Base-by-base conservation (phyloP, 2,888 invertebrate genomes). In the Chrysotoxum bicinctum region DNA sequence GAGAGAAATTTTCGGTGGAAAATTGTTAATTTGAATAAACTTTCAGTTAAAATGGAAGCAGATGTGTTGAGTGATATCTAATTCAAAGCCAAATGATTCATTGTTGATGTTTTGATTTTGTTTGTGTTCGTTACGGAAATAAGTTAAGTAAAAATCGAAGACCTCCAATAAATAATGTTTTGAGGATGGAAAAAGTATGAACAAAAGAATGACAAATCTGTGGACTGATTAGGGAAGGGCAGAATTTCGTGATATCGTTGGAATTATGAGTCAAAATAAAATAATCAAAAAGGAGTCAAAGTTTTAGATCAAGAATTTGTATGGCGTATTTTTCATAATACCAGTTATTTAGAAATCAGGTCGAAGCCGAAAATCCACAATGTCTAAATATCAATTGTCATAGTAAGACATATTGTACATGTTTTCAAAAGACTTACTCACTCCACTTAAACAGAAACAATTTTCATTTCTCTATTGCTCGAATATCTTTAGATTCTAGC, bases 41-140 rank as follows among this genome's bases (percentile, higher is more conserved):
- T 64, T 45, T 32, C 4, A 64, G 12, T 32, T 45, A 30, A 45
- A 64, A 45, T 30, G 19, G 16, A 62, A 30, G 64, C 64, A 54
- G 7, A 64, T 26, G 26, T 30, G 35, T 80, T 60, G 79, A 79
- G 16, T 73, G 56, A 73, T 73, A 50, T 50, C 12, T 21, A 21
- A 50, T 50, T 23, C 14, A 50, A 50, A 50, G 14, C 7, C 2
- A 50, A 12, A 12, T 80, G 74, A 74, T 50, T 80, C 58, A 80
- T 19, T 32, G 0, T 12, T 23, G 23, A n/a, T 23, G 14, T 40
- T 21, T 19, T 58, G 19, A 37, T 37, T 21, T 58, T 10, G 7
- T 26, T 21, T 23, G 14, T 45, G 43, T 32, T n/a, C 23, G 23
- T 60, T 14, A 10, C 3, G 23, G 23, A n/a, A 26, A 23, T 0